A percentile compares a stretch with the other conserved stretches of the same genome.
phyloP scores from a whole-genome alignment of 2,888 invertebrate species.

The Antitype chi region DNA sequence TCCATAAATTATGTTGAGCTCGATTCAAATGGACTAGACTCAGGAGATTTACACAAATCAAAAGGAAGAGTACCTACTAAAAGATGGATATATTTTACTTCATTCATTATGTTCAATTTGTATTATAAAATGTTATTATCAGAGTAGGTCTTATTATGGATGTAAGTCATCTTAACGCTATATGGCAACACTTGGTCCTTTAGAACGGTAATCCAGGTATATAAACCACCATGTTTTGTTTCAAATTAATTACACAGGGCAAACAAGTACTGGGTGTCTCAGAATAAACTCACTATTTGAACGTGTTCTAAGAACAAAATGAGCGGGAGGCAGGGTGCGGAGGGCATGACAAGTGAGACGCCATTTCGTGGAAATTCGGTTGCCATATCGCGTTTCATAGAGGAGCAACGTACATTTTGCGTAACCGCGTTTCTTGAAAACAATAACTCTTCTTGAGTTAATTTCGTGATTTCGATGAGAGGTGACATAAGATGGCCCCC shows the following conservation, averaged over 20 bases:
- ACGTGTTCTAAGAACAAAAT: too few species aligned
- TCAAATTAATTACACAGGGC: background rate
- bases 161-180: constrained; percentile 32
- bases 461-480: too few species aligned
- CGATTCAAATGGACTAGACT: background rate
- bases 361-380: too few species aligned
- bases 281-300: too few species aligned
- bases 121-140: constrained; percentile 33
- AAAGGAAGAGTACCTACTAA: background rate
- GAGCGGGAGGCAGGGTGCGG: too few species aligned
- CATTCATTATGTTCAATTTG: background rate
- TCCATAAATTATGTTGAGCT: background rate
- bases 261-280: background rate
- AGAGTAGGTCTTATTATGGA: constrained; percentile 35
- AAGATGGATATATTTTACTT: background rate
- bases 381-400: too few species aligned
- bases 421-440: too few species aligned
- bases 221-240: background rate
- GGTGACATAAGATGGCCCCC: too few species aligned
- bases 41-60: background rate
- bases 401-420: too few species aligned
- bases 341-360: too few species aligned
- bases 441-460: too few species aligned
- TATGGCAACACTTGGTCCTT: constrained; percentile 28
- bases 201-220: constrained; percentile 9